Evolutionary conservation across 1,140 invertebrate species (phyloP).

Genomic region (Atta texana): DNA sequence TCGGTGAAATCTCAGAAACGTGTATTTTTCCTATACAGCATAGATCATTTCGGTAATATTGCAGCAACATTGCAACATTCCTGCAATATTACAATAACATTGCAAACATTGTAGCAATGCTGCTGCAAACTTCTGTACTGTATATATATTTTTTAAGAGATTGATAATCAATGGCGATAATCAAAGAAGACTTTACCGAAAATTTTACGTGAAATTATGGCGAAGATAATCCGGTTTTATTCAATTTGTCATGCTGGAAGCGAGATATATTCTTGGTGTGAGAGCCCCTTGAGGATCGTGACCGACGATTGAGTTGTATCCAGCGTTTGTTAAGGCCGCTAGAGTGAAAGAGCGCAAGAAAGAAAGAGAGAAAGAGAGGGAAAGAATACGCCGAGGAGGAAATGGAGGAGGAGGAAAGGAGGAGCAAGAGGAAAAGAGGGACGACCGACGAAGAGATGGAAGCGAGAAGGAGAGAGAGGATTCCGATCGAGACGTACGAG

Average conservation of each 20-base stretch:
- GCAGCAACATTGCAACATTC: too few relatives aligned
- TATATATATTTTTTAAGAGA: neutral
- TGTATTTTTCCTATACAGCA: too few relatives aligned
- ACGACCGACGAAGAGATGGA: conserved; percentile 43
- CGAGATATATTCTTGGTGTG: conserved; percentile 62
- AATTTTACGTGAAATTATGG: neutral
- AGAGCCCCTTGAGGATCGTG: conserved; percentile 75
- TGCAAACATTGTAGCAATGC: too few relatives aligned
- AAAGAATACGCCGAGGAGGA: neutral
- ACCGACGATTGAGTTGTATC: conserved; percentile 78
- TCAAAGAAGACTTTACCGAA: conserved; percentile 18
- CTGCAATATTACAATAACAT: too few relatives aligned
- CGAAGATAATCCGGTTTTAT: conserved; percentile 23
- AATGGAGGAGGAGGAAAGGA: conserved; percentile 1
- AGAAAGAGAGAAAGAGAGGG: neutral
- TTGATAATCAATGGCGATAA: conserved; percentile 28
- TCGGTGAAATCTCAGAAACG: neutral
- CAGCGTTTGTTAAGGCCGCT: conserved; percentile 75
- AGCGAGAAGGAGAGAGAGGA: conserved; percentile 44
- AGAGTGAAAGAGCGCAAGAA: conserved; percentile 58
- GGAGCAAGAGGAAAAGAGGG: conserved; percentile 23
- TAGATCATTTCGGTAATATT: too few relatives aligned
- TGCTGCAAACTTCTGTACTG: too few relatives aligned
- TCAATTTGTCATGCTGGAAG: conserved; percentile 36
- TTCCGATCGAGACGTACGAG: conserved; percentile 71